Percentiles rank a stretch among this genome's conserved stretches.
Conservation (phyloP, 1,140 invertebrate genomes). For the Palaemon carinicauda region DNA sequence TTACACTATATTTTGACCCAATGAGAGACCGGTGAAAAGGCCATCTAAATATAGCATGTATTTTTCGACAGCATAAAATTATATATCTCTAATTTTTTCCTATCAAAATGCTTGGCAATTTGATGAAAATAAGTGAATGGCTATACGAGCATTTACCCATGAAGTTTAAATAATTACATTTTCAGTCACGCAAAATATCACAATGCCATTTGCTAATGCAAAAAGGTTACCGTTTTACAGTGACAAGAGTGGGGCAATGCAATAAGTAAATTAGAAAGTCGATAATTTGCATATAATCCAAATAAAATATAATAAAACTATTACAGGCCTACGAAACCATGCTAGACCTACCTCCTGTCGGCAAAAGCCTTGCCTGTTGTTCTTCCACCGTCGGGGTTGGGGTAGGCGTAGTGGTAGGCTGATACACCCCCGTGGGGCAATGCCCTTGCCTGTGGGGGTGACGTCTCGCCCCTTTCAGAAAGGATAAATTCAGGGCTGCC, state of each 20-base stretch:
- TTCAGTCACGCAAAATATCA: too few relatives aligned
- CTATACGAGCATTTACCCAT: too few relatives aligned
- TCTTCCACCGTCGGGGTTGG: neutral
- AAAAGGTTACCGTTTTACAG: neutral
- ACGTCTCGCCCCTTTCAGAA: neutral
- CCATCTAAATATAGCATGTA: too few relatives aligned
- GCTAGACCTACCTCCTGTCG: conserved; percentile 6
- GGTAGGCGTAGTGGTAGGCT: conserved; percentile 10
- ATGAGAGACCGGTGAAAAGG: too few relatives aligned
- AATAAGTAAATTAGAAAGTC: too few relatives aligned
- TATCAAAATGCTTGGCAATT: too few relatives aligned
- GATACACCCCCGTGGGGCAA: conserved; percentile 23
- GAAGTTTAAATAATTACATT: too few relatives aligned
- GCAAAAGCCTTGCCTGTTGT: conserved; percentile 7
- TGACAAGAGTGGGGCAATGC: neutral
- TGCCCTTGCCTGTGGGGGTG: neutral
- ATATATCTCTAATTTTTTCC: too few relatives aligned
- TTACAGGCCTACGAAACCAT: neutral
- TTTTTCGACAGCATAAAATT: too few relatives aligned
- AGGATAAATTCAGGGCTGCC: neutral
- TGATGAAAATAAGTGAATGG: too few relatives aligned
- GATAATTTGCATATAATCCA: neutral
- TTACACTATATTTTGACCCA: too few relatives aligned
- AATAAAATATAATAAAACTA: neutral
- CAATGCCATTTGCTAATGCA: too few relatives aligned